Evolutionary conservation across 2,113 vertebrate species (phyloP).

Genomic region (Mungos mungo): DNA sequence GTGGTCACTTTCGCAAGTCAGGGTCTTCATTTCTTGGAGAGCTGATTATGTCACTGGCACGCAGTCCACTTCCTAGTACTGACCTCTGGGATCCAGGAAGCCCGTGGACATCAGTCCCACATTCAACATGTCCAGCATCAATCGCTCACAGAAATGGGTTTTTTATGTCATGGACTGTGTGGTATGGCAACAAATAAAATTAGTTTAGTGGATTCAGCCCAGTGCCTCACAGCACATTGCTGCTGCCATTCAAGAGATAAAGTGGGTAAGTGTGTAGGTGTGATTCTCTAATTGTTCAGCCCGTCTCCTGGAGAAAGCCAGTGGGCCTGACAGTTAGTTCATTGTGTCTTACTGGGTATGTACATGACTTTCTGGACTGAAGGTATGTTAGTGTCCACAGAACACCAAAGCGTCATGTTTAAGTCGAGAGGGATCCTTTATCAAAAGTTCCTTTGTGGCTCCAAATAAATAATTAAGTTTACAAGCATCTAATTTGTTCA

Average conservation of each 20-base stretch:
- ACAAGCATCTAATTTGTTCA: neutral
- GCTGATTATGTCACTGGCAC: neutral
- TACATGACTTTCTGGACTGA: neutral
- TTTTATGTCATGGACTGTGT: neutral
- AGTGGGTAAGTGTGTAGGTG: fast-evolving
- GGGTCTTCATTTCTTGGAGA: neutral
- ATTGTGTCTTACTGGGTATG: neutral
- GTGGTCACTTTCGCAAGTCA: neutral
- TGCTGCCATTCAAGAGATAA: fast-evolving
- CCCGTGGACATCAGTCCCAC: neutral
- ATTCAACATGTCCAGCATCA: neutral
- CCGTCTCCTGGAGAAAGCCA: neutral
- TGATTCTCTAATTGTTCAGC: neutral
- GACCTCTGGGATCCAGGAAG: neutral
- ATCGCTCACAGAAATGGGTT: neutral
- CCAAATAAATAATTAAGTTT: neutral
- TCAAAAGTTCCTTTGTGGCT: neutral
- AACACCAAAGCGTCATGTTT: neutral
- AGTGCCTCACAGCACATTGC: fast-evolving
- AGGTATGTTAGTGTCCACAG: neutral
- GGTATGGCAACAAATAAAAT: neutral
- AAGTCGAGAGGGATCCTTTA: neutral
- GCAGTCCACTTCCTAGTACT: fast-evolving
- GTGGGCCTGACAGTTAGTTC: neutral
- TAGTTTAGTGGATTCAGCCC: neutral